phyloP scores from a whole-genome alignment of 2,797 vertebrate species.

The Petrocephalus sullivani region DNA sequence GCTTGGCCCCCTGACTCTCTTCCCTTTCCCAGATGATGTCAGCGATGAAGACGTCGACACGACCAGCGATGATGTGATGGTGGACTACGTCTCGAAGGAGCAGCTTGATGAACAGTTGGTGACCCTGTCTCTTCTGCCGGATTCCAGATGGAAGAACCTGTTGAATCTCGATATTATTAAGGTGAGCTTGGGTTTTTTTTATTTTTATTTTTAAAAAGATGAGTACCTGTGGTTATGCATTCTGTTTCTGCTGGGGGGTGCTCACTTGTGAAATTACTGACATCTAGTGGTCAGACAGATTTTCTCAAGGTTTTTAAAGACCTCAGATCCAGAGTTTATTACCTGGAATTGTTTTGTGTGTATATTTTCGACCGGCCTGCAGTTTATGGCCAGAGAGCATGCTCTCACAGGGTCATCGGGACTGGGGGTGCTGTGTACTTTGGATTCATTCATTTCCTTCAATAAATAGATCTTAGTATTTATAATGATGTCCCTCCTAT shows the following conservation, averaged over 20 bases:
- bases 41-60: conserved; percentile 51
- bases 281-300: conserved; percentile 10
- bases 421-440: neutral
- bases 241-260: neutral
- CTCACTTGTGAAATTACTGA: conserved; percentile 3
- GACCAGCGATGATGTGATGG: conserved; percentile 65
- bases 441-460: neutral
- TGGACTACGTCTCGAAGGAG: conserved; percentile 74
- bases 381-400: neutral
- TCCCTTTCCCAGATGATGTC: conserved; percentile 46
- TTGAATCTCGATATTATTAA: conserved; percentile 85
- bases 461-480: neutral
- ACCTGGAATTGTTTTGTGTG: neutral
- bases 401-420: neutral
- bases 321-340: neutral
- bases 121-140: conserved; percentile 80
- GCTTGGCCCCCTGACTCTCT: neutral
- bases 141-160: conserved; percentile 90
- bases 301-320: neutral
- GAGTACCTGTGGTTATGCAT: neutral
- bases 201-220: neutral
- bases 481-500: neutral
- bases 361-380: neutral
- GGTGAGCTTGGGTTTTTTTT: conserved; percentile 54
- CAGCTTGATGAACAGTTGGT: conserved; percentile 78